These are phyloP conservation scores for Dicyrtomina minuta DNA, from an alignment of 2,888 invertebrate genomes.

Conservation along the genomic window DNA sequence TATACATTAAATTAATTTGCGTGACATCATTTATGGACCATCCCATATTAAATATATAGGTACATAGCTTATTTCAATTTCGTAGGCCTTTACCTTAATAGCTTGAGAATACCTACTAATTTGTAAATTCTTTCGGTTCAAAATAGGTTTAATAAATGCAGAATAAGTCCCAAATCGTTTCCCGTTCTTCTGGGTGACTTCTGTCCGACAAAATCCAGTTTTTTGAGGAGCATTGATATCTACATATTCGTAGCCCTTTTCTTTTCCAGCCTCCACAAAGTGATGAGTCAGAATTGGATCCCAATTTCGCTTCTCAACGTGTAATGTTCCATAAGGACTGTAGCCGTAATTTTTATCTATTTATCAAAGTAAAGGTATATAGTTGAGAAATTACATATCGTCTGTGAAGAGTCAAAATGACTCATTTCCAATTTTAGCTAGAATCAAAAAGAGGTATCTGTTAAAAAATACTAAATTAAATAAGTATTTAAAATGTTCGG, in stretches of 20 bases:
- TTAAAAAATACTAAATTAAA: too few species aligned
- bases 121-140: conserved; percentile 21
- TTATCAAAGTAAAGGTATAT: too few species aligned
- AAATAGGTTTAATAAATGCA: conserved; percentile 41
- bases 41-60: background rate
- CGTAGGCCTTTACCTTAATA: conserved; percentile 30
- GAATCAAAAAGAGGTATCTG: too few species aligned
- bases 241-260: conserved; percentile 39
- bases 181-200: conserved; percentile 45
- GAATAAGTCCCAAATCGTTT: conserved; percentile 41
- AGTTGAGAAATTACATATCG: background rate
- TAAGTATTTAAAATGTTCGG: too few species aligned
- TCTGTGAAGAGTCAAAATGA: too few species aligned
- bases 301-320: conserved; percentile 38
- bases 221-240: conserved; percentile 49
- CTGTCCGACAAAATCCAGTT: conserved; percentile 38
- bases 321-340: background rate
- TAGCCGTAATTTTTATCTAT: conserved; percentile 10
- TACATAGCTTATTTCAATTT: conserved; percentile 23
- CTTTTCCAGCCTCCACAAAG: conserved; percentile 42
- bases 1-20: conserved; percentile 6
- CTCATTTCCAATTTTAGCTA: too few species aligned
- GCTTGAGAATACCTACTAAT: conserved; percentile 30
- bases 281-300: conserved; percentile 27
- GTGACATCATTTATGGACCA: background rate